Evolutionary conservation across 2,888 invertebrate genomes (phyloP), one percentile per base, ranked within the genome.

Genomic region (Cerastoderma edule): DNA sequence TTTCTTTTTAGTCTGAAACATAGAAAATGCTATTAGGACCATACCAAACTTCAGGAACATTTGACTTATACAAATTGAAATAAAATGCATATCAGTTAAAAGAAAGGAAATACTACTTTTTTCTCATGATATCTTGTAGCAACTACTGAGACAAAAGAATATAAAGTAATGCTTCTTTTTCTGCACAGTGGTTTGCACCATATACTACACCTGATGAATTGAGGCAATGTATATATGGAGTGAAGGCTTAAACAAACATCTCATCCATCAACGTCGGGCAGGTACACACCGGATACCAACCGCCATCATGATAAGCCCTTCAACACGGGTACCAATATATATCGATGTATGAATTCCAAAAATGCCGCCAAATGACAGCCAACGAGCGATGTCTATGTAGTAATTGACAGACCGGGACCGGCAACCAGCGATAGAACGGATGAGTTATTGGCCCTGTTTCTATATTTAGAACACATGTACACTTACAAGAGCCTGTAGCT

Each of bases 351-450:
- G 60, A 8, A 60, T 60, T 27, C 27, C 24, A 60, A 60, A 39
- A n/a, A 33, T 33, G 33, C 39, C 8, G 22, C 35, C 32, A 39
- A 33, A 22, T n/a, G 60, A 35, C 60, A 39, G 19, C 10, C 8
- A 39, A 60, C 27, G 39, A 35, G n/a, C n/a, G 39, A 39, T 56
- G 60, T 39, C 24, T 35, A 24, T 33, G 19, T 13, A 16, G 39
- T 60, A 60, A 60, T 60, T 60, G 60, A 39, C 39, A n/a, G 27
- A 60, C n/a, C 39, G 33, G 39, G 8, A 8, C 39, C 39, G 60
- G 35, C 60, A 60, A 22, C 22, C 22, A 27, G 39, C 16, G 60
- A 39, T 44, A 60, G 39, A 27, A 60, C 39, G 33, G 39, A 13
- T n/a, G 32, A 60, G 22, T 60, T 60, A n/a, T n/a, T n/a, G n/a